A percentile compares a stretch with the other conserved stretches of the same genome.
These are phyloP conservation scores for Oophaga sylvatica DNA, from an alignment of 2,797 vertebrate genomes.

Conservation along the genomic window DNA sequence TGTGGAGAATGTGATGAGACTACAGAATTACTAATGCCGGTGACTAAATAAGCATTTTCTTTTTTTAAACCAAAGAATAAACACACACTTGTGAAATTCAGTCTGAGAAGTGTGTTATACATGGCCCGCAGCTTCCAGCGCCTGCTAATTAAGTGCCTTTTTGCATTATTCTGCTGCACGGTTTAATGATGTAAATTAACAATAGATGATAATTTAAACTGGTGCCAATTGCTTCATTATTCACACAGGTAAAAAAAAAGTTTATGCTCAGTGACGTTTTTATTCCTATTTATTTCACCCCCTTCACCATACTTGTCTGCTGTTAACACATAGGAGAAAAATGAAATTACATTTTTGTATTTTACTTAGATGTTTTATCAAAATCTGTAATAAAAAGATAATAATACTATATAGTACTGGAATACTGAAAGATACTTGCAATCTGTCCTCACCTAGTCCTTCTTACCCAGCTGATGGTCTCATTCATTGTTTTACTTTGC, in stretches of 20 bases:
- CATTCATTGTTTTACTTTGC: not conserved
- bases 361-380: not conserved
- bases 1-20: slow-evolving; percentile 61
- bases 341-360: not conserved
- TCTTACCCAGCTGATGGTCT: not conserved
- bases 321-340: not conserved
- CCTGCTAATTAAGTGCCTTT: slow-evolving; percentile 81
- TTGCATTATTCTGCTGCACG: slow-evolving; percentile 80
- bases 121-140: slow-evolving; percentile 77
- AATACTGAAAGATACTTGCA: not conserved
- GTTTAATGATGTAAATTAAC: slow-evolving; percentile 81
- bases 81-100: slow-evolving; percentile 75
- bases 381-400: not conserved
- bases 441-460: not conserved
- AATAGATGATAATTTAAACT: slow-evolving; percentile 82
- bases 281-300: not conserved
- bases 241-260: slow-evolving; percentile 69
- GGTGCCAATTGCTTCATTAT: slow-evolving; percentile 83
- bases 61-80: slow-evolving; percentile 67
- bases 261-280: slow-evolving; percentile 71
- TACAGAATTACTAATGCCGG: slow-evolving; percentile 61
- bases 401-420: not conserved
- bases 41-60: slow-evolving; percentile 66
- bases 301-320: not conserved
- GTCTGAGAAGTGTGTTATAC: slow-evolving; percentile 74